These are phyloP conservation scores for Drosophila teissieri DNA, from an alignment of 1,140 invertebrate genomes.

Conservation along the genomic window DNA sequence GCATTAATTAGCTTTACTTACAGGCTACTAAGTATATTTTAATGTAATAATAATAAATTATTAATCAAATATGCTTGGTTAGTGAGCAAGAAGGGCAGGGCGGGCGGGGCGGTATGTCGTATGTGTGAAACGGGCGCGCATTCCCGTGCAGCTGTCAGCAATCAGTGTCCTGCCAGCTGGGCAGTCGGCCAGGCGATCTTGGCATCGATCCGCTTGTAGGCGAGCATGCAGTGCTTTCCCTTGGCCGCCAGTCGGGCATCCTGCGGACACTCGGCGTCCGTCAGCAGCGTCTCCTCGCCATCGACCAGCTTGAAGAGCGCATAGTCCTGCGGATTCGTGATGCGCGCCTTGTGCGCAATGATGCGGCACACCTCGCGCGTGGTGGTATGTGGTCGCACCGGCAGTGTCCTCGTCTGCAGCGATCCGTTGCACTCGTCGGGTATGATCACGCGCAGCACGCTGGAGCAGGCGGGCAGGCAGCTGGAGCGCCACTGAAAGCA, in stretches of 20 bases:
- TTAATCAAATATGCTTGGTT: slow-evolving; percentile 81
- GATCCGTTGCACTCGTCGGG: slow-evolving; percentile 96
- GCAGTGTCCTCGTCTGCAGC: slow-evolving; percentile 95
- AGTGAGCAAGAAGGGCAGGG: slow-evolving; percentile 70
- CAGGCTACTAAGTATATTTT: slow-evolving; percentile 81
- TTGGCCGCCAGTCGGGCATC: slow-evolving; percentile 89
- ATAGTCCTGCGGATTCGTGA: slow-evolving; percentile 98
- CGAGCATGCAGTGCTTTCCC: slow-evolving; percentile 94
- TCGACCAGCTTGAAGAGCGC: slow-evolving; percentile 95
- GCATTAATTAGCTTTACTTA: slow-evolving; percentile 76
- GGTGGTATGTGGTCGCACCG: slow-evolving; percentile 95
- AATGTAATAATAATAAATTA: slow-evolving; percentile 83
- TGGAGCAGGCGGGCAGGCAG: slow-evolving; percentile 85
- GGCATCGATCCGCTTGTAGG: slow-evolving; percentile 97
- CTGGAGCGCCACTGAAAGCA: slow-evolving; percentile 85
- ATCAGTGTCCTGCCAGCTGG: slow-evolving; percentile 51
- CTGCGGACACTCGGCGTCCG: slow-evolving; percentile 96
- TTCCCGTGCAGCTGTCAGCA: not conserved
- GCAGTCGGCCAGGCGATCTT: slow-evolving; percentile 97
- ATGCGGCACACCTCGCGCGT: slow-evolving; percentile 96
- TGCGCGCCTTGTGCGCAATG: slow-evolving; percentile 95
- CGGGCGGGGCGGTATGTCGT: not conserved
- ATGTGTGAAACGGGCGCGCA: not conserved
- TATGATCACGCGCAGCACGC: slow-evolving; percentile 94
- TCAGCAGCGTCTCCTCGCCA: slow-evolving; percentile 95